Evolutionary conservation across 30 jellyfish, hydroid and myxozoan species (phyloP), one percentile per base, ranked within the genome.

Genomic region (Pseudorhiza aurosa): DNA sequence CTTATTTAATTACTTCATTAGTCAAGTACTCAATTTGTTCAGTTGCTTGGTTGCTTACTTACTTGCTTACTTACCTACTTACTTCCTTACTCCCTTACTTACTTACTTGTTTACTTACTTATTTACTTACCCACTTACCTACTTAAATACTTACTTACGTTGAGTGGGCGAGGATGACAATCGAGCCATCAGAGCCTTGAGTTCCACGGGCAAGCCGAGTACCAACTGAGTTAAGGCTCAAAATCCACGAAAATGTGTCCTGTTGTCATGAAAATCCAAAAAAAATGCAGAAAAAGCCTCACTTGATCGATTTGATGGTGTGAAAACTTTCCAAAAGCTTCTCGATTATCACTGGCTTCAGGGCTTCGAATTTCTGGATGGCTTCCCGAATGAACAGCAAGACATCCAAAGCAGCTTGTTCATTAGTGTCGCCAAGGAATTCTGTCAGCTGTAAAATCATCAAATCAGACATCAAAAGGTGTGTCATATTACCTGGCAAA

Each of bases 371-470:
- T 44, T 93, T 87, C 63, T 78, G 88, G 19, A 92, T 93, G 10
- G 99, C 99, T 81, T 93, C 99, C 22, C 99, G 83, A 43, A 93
- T 87, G 78, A 93, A 93, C 45, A 93, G 74, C 43, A 93, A 56
- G 8, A 93, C 99, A 39, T 93, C 96, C 17, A 93, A 82, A 7
- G 99, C 99, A 2, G 99, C 99, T 87, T 93, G 99, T 72, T 93
- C 99, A 58, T 93, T 93, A 14, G 89, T 76, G 56, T 93, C 99
- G 33, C 99, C 99, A 58, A 93, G 90, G 77, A 93, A 93, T 59
- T 93, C 99, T 6, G 99, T 87, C 65, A 93, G 68, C 96, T 87
- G 26, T 7, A 60, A n/a, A n/a, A n/a, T n/a, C n/a, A n/a, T n/a
- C n/a, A n/a, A n/a, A n/a, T n/a, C n/a, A n/a, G n/a, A n/a, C n/a